phyloP scores from a whole-genome alignment of 2,113 vertebrate species.

The Daboia siamensis region DNA sequence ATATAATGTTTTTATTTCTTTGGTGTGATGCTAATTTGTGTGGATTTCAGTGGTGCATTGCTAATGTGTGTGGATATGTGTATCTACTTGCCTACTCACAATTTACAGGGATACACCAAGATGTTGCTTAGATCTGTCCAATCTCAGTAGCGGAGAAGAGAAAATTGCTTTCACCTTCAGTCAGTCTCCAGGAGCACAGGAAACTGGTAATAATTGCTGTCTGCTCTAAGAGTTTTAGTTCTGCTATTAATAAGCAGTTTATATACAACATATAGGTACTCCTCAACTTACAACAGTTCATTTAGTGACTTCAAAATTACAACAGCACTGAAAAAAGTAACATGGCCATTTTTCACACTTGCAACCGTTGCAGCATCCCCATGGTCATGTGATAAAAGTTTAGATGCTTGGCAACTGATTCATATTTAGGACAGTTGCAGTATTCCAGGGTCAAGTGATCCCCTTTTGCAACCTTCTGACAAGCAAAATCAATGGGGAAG shows the following conservation, averaged over 20 bases:
- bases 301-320: background rate
- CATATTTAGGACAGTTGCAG: background rate
- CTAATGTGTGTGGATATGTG: background rate
- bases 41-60: background rate
- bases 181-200: slow-evolving; percentile 35
- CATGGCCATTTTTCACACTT: background rate
- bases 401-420: background rate
- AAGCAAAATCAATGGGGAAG: background rate
- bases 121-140: slow-evolving; percentile 67
- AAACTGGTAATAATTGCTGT: slow-evolving; percentile 44
- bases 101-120: slow-evolving; percentile 66
- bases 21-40: background rate
- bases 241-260: background rate
- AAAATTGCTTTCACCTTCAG: slow-evolving; percentile 40
- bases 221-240: background rate
- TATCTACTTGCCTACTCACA: slow-evolving; percentile 16
- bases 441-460: background rate
- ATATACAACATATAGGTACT: background rate
- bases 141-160: slow-evolving; percentile 59
- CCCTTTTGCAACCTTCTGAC: background rate
- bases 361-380: background rate
- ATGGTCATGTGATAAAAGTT: background rate
- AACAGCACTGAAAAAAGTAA: background rate
- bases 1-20: background rate
- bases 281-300: background rate